Evolutionary conservation across 2,113 vertebrate genomes (phyloP), one percentile per base, ranked within the genome.

Genomic region (Salvelinus sp.): DNA sequence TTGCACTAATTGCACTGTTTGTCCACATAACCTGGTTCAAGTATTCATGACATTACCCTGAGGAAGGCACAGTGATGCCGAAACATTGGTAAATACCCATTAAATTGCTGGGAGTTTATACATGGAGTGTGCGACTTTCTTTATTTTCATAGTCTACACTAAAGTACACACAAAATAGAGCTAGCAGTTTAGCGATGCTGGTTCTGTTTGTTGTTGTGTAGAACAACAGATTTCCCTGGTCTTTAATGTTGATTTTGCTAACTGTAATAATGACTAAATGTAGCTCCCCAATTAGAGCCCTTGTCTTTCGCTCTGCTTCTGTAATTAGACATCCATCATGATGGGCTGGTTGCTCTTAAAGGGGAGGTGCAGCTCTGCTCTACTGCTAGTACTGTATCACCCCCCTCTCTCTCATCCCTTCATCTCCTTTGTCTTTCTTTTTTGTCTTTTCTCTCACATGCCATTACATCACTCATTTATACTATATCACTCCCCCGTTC

Each of bases 301-400:
- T 76, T 71, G 76, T 83, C 84, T 85, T 81, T 82, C 78, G 62
- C 78, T 78, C 75, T 79, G 79, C 76, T 89, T 82, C 91, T 91
- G 91, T 92, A 92, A 91, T 92, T 92, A 92, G 91, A 87, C 75
- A 44, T 65, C 69, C 73, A 85, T 87, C 78, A 79, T 66, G 77
- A 76, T 44, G 74, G 85, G 72, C 76, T 63, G 25, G 74, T 76
- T 48, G 25, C 73, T 90, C 84, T 92, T 92, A 92, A 93, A 91
- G 91, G 88, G 86, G 75, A 88, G 84, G 86, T 78, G 20, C 22
- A 57, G 57, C 33, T 0, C 0, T n/a, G 30, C 66, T 47, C 73
- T 67, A 54, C 63, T 72, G 74, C 38, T 48, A 20, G 12, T 12
- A 14, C 13, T 66, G 22, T 28, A 13, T 62, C 27, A 1, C 12